Base-by-base conservation (phyloP, 2,888 invertebrate species). In the Rhamphomyia laevipes region DNA sequence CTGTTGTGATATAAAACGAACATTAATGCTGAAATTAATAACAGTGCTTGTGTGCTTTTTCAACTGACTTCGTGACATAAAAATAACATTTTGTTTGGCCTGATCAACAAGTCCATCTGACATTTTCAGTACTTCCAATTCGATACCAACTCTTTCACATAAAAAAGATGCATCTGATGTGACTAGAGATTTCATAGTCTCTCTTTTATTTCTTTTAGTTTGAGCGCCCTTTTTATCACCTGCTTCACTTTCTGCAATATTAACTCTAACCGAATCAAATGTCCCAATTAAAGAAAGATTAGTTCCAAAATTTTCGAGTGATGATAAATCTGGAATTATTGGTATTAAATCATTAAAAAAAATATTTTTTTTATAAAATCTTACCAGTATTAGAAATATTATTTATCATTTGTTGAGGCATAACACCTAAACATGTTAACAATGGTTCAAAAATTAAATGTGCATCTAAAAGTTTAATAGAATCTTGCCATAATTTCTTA, bases 401-500 rank as follows among this genome's bases (percentile, higher is more conserved):
- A 51, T 69, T 70, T 3, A 70, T 62, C 70, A 93, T 81, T 71
- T 91, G 90, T 61, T 89, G 85, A 2, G 90, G 91, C 81, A 86
- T 91, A 0, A 95, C 87, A 2, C 93, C 94, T 31, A 95, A 74
- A 51, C 89, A 88, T 0, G 86, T 82, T 15, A 96, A 74, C 59
- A 96, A 76, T 0, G 95, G 94, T 67, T 93, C 91, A 71, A 93
- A 93, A 60, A 93, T 91, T 45, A 91, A 78, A 73, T 94, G 93
- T 4, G 95, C 93, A 72, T 95, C 94, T 51, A 94, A 76, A 49
- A 95, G 73, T 67, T 84, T 78, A 16, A 88, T 78, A 1, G 88
- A 87, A 61, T 89, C 87, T 63, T 87, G 86, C 73, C 87, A 80
- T 62, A 82, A 80, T 4, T 80, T 80, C n/a, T 78, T 75, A 52